Evolutionary conservation across 2,888 invertebrate species (phyloP), one percentile per base, ranked within the genome.

Genomic region (Chrysotoxum bicinctum): DNA sequence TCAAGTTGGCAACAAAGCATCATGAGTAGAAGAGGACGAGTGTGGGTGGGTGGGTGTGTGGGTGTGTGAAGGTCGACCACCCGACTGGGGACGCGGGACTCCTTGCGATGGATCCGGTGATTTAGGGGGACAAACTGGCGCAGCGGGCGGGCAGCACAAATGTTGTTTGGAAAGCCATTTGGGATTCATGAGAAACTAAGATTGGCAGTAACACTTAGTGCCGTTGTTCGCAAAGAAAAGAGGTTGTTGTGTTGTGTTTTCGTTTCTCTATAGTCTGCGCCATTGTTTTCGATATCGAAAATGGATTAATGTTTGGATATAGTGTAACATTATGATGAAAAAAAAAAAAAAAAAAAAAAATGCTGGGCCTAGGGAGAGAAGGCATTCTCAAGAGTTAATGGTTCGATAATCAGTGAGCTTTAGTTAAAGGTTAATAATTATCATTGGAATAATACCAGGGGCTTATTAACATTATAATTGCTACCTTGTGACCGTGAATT

Each of bases 121-220:
- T 21, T 43, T 66, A 50, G 19, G 64, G 45, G 45, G 64, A 64
- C 64, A 66, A 32, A 58, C 35, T 58, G 58, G 58, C 58, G 10
- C 30, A 30, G 54, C 30, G 54, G 12, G 52, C 4, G 52, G 26
- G 21, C 0, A 1, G 23, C 3, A 21, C 21, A 81, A 50, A 58
- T 76, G 81, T 52, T 54, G 54, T 69, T 75, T 79, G 70, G 70
- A 80, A 79, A 64, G 50, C 70, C 75, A 84, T 79, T 84, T 84
- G 72, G 75, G 66, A 82, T 66, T 81, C 58, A 58, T 66, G 48
- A 12, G 66, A 66, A 75, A 75, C 66, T 66, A 48, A 75, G 76
- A 76, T 76, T 76, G 76, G 76, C 68, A 76, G 48, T 58, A 68
- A 66, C 75, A 75, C 56, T 74, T 68, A 75, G 48, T 26, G 64